Evolutionary conservation across 2,888 invertebrate species (phyloP).

Genomic region (Cerastoderma edule): DNA sequence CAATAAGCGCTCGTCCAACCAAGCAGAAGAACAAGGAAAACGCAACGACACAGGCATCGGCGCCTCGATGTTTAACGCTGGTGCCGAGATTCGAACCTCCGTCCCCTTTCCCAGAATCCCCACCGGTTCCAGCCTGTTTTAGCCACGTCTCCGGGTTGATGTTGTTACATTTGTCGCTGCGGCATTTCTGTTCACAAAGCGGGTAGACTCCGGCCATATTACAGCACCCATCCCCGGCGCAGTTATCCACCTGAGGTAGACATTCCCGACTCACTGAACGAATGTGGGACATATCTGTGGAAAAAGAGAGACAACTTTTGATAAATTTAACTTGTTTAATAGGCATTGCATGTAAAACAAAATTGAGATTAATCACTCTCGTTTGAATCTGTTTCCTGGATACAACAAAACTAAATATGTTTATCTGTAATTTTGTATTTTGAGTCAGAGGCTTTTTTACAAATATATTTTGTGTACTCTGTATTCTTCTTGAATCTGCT

Average conservation of each 20-base stretch:
- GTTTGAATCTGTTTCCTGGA: not conserved
- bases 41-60: not conserved
- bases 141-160: conserved; percentile 11
- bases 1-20: too few relatives aligned
- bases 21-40: not conserved
- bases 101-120: not conserved
- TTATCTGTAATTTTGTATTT: not conserved
- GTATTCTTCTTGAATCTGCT: not conserved
- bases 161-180: conserved; percentile 5
- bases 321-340: not conserved
- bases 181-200: conserved; percentile 29
- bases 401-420: not conserved
- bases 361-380: not conserved
- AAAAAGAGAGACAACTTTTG: not conserved
- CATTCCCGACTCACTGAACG: conserved; percentile 11
- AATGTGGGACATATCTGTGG: conserved; percentile 15
- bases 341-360: not conserved
- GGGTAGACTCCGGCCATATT: conserved; percentile 9
- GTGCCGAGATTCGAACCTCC: conserved; percentile 8
- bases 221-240: conserved; percentile 19
- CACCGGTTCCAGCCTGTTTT: not conserved
- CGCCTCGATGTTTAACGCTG: not conserved
- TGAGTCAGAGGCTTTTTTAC: too few relatives aligned
- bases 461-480: too few relatives aligned
- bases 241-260: conserved; percentile 17